A percentile compares a stretch with the other conserved stretches of the same genome.
phyloP scores from a whole-genome alignment of 2,797 vertebrate genomes.

The Oreortyx pictus region DNA sequence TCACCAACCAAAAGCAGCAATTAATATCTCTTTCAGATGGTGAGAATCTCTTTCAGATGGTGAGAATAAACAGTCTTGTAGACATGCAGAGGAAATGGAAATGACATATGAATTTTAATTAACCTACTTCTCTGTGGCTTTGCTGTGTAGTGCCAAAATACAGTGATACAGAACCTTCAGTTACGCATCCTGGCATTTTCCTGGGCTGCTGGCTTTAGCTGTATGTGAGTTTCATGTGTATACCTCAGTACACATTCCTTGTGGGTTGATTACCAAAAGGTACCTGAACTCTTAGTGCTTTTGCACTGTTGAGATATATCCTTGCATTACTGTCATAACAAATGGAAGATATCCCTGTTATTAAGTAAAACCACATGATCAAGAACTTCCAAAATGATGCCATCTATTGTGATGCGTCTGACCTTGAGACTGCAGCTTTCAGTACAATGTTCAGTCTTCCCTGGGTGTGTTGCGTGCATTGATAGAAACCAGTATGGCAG shows the following conservation, averaged over 20 bases:
- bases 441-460: constrained; percentile 35
- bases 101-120: constrained; percentile 62
- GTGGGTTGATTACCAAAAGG: not conserved
- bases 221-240: not conserved
- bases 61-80: constrained; percentile 73
- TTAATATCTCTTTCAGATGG: constrained; percentile 73
- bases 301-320: not conserved
- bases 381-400: not conserved
- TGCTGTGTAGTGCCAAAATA: constrained; percentile 6
- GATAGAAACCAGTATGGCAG: constrained; percentile 62
- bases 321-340: not conserved
- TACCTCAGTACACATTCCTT: not conserved
- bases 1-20: constrained; percentile 69
- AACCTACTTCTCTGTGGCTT: not conserved
- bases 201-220: not conserved
- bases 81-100: constrained; percentile 64
- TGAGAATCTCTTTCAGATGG: constrained; percentile 71
- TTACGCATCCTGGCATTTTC: not conserved
- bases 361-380: constrained; percentile 20
- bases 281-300: not conserved
- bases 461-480: not conserved
- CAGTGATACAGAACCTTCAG: not conserved
- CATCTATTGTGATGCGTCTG: constrained; percentile 24
- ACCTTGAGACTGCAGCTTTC: not conserved
- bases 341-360: not conserved